phyloP scores from a whole-genome alignment of 2,888 invertebrate genomes.

The Thymelicus acteon region DNA sequence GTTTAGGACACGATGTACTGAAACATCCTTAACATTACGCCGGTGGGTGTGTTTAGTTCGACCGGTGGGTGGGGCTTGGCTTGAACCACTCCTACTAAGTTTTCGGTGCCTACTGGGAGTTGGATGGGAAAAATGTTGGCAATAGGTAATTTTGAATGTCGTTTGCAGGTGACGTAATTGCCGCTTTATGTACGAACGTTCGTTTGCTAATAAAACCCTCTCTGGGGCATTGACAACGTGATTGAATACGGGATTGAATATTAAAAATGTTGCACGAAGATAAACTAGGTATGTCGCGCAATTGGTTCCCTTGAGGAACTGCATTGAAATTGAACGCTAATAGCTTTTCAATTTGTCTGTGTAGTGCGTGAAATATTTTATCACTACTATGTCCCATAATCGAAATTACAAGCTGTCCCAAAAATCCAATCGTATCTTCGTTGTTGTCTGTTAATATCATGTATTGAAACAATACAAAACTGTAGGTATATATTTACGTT shows the following conservation, averaged over 20 bases:
- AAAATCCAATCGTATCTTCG: no score
- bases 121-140: constrained; percentile 76
- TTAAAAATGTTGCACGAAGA: constrained; percentile 39
- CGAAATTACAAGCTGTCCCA: background rate
- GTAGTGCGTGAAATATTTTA: constrained; percentile 1
- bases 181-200: constrained; percentile 63
- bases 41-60: constrained; percentile 68
- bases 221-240: constrained; percentile 49
- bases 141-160: constrained; percentile 80
- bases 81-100: constrained; percentile 75
- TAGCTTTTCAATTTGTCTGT: constrained; percentile 12
- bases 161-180: constrained; percentile 77
- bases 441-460: no score
- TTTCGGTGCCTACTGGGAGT: constrained; percentile 83
- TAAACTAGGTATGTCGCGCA: constrained; percentile 22
- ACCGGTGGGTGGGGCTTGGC: constrained; percentile 73
- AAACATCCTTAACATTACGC: constrained; percentile 71
- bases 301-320: constrained; percentile 22
- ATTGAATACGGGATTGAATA: constrained; percentile 54
- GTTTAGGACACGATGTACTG: constrained; percentile 55
- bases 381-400: background rate
- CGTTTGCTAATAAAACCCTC: constrained; percentile 50
- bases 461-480: no score
- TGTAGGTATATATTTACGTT: no score
- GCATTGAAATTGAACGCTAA: constrained; percentile 18